Percentiles rank a stretch among this genome's conserved stretches.
Evolutionary conservation across 2,888 invertebrate species (phyloP).

Genomic region (Caenorhabditis sp.): DNA sequence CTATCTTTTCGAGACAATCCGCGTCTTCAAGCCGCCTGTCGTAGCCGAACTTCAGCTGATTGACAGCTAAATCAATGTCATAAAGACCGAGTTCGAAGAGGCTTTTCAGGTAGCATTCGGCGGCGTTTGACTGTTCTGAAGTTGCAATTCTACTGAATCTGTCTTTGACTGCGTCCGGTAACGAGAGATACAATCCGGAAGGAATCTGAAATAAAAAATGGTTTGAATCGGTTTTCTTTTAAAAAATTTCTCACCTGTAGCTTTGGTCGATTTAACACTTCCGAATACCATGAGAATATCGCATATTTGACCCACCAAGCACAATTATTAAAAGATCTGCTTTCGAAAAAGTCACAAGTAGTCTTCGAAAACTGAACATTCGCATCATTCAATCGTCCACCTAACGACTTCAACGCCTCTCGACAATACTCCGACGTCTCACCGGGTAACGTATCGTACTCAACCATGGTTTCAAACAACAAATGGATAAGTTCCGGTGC

Average conservation of each 20-base stretch:
- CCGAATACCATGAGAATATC: slow-evolving; percentile 12
- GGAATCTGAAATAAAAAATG: slow-evolving; percentile 7
- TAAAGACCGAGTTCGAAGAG: slow-evolving; percentile 33
- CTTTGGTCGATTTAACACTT: slow-evolving; percentile 3
- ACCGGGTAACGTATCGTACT: not conserved
- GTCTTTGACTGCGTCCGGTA: slow-evolving; percentile 11
- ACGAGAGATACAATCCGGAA: slow-evolving; percentile 20
- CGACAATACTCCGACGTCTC: slow-evolving; percentile 15
- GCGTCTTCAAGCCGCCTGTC: slow-evolving; percentile 2
- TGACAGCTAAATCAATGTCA: slow-evolving; percentile 22
- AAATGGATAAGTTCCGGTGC: not conserved
- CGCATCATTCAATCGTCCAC: slow-evolving; percentile 6
- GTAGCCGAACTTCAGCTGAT: slow-evolving; percentile 12
- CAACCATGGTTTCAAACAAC: not conserved
- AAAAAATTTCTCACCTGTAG: slow-evolving; percentile 18
- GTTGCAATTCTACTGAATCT: slow-evolving; percentile 20
- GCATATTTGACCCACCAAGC: slow-evolving; percentile 38
- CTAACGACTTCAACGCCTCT: slow-evolving; percentile 26
- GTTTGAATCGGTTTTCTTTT: not conserved
- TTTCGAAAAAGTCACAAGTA: not conserved
- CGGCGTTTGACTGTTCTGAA: slow-evolving; percentile 1
- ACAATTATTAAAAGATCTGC: slow-evolving; percentile 8
- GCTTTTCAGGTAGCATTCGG: slow-evolving; percentile 27
- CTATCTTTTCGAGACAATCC: slow-evolving; percentile 18
- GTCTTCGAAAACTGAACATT: slow-evolving; percentile 6